These are phyloP conservation scores for Sogatella furcifera DNA, from an alignment of 1,140 invertebrate genomes.

Conservation along the genomic window DNA sequence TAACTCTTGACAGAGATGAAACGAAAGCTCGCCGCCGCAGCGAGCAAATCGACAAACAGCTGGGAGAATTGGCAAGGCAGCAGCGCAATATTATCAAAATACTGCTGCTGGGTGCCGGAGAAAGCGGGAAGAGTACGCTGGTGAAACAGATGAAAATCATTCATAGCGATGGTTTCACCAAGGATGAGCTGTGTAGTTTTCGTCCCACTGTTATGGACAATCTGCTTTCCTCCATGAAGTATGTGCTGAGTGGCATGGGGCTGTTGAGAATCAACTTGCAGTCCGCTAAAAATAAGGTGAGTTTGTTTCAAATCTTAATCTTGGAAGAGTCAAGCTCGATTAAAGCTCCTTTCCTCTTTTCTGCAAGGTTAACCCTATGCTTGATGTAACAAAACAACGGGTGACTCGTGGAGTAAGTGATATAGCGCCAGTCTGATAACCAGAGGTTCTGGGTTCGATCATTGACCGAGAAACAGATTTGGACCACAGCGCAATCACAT, in stretches of 20 bases:
- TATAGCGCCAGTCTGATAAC: too few species aligned
- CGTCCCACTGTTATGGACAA: conserved; percentile 53
- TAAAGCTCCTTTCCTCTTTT: too few species aligned
- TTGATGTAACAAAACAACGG: too few species aligned
- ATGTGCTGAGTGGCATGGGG: conserved; percentile 55
- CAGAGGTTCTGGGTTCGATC: too few species aligned
- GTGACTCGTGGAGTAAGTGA: too few species aligned
- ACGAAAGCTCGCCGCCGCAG: conserved; percentile 35
- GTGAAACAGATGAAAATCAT: conserved; percentile 70
- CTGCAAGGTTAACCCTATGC: too few species aligned
- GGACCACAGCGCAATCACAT: too few species aligned
- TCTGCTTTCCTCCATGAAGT: conserved; percentile 56
- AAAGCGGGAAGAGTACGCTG: conserved; percentile 57
- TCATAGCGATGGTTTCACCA: conserved; percentile 60
- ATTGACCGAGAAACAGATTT: too few species aligned
- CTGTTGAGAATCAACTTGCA: conserved; percentile 49
- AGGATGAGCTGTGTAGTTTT: conserved; percentile 51
- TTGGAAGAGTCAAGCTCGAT: too few species aligned
- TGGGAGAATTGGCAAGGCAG: conserved; percentile 35
- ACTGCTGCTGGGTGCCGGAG: conserved; percentile 43
- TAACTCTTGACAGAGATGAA: conserved; percentile 39
- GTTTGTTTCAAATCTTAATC: neutral
- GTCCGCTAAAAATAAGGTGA: conserved; percentile 44
- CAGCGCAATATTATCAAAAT: conserved; percentile 39
- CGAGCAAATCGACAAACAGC: conserved; percentile 36